Percentiles rank a stretch among this genome's conserved stretches.
phyloP scores from a whole-genome alignment of 2,888 invertebrate species.

The Cloeon dipterum region DNA sequence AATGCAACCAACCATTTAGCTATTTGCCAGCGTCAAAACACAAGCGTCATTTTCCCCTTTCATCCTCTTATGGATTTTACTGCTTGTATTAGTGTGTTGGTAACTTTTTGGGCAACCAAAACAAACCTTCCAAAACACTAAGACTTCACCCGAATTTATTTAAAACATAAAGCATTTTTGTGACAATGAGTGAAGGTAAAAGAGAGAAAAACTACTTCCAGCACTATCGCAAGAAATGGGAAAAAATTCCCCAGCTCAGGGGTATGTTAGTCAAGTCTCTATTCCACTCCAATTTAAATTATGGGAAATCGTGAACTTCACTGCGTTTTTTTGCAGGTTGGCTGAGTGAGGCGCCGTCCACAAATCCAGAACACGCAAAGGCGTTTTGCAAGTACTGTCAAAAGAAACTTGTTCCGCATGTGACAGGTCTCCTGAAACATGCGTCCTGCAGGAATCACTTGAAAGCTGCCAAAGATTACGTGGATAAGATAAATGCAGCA shows the following conservation, averaged over 20 bases:
- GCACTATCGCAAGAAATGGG: slow-evolving; percentile 1
- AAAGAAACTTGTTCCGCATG: not conserved
- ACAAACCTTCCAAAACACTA: no score
- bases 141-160: no score
- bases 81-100: no score
- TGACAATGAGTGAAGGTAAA: no score
- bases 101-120: no score
- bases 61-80: no score
- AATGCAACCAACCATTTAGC: no score
- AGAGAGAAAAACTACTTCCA: no score
- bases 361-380: not conserved
- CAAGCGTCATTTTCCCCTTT: no score
- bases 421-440: not conserved
- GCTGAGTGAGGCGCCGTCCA: not conserved
- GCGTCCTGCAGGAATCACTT: slow-evolving; percentile 1
- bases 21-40: no score
- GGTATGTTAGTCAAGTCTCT: not conserved
- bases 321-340: not conserved
- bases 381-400: slow-evolving; percentile 1
- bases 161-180: no score
- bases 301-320: not conserved
- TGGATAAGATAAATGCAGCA: not conserved
- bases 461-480: not conserved
- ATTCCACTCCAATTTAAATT: not conserved
- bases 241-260: not conserved